phyloP scores from a whole-genome alignment of 2,888 invertebrate genomes.

The Meteorus colon region DNA sequence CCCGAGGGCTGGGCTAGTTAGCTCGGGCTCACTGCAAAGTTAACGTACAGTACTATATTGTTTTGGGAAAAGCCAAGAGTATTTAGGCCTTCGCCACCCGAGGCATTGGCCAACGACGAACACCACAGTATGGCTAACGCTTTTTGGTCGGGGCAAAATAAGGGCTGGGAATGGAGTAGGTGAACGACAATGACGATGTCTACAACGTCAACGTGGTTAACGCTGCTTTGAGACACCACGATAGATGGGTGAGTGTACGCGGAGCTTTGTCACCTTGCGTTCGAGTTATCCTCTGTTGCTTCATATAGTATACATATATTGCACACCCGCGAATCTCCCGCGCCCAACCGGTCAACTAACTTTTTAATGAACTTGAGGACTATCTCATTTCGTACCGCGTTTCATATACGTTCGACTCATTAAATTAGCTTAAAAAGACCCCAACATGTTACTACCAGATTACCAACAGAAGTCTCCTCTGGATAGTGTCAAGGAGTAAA shows the following conservation, averaged over 20 bases:
- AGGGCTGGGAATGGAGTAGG: constrained; percentile 2
- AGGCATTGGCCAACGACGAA: constrained; percentile 38
- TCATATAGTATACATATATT: background rate
- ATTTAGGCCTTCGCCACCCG: constrained; percentile 59
- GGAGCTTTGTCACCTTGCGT: constrained; percentile 34
- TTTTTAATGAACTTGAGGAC: constrained; percentile 66
- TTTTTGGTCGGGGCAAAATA: constrained; percentile 5
- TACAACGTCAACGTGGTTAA: constrained; percentile 51
- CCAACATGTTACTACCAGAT: background rate
- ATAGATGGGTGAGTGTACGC: constrained; percentile 59
- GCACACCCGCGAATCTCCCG: background rate
- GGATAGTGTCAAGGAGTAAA: no score
- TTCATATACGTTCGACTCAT: constrained; percentile 36
- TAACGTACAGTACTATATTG: constrained; percentile 65
- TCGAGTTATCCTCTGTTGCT: background rate
- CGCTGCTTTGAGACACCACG: constrained; percentile 59
- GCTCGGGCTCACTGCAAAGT: constrained; percentile 64
- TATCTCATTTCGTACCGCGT: constrained; percentile 61
- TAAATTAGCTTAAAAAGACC: background rate
- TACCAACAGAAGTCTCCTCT: no score
- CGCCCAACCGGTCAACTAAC: constrained; percentile 54
- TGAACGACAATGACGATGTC: constrained; percentile 22
- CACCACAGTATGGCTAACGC: constrained; percentile 2
- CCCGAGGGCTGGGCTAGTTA: constrained; percentile 64
- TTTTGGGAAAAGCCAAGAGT: constrained; percentile 65